Evolutionary conservation across 2,797 vertebrate species (phyloP).

Genomic region (Ctenochaetus hawaiiensis): DNA sequence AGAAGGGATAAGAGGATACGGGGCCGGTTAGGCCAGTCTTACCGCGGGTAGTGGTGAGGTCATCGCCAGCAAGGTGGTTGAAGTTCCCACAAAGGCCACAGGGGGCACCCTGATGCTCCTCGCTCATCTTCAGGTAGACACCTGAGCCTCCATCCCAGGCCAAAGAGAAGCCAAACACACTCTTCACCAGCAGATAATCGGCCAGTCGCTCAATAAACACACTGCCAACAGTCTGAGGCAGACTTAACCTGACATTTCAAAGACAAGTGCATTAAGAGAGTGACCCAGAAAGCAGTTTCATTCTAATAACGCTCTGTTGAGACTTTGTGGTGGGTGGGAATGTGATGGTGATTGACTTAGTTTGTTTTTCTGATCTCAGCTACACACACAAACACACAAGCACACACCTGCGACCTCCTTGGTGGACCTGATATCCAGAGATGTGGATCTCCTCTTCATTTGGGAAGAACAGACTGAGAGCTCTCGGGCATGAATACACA

Average conservation of each 20-base stretch:
- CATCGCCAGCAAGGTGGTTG: constrained; percentile 93
- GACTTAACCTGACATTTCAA: constrained; percentile 84
- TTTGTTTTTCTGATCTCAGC: background rate
- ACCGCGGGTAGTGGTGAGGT: constrained; percentile 92
- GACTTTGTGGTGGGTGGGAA: background rate
- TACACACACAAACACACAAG: constrained; percentile 14
- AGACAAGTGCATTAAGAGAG: constrained; percentile 20
- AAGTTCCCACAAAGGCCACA: constrained; percentile 98
- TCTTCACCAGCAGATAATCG: constrained; percentile 97
- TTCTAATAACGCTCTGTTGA: too few relatives aligned
- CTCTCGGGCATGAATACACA: constrained; percentile 92
- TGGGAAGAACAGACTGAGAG: constrained; percentile 95
- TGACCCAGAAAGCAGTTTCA: too few relatives aligned
- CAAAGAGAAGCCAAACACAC: constrained; percentile 96
- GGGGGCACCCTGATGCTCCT: constrained; percentile 91
- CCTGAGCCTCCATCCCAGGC: constrained; percentile 98
- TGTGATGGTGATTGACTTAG: background rate
- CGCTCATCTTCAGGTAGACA: constrained; percentile 95
- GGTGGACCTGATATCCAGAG: constrained; percentile 94
- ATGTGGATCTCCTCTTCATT: constrained; percentile 96
- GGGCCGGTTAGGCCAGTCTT: constrained; percentile 76
- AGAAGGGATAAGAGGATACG: constrained; percentile 73
- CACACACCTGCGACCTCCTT: constrained; percentile 90
- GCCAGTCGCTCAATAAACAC: constrained; percentile 95
- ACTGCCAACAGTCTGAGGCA: constrained; percentile 93